These are phyloP conservation scores for Erpornis zantholeuca DNA, from an alignment of 2,113 vertebrate genomes.

Conservation along the genomic window DNA sequence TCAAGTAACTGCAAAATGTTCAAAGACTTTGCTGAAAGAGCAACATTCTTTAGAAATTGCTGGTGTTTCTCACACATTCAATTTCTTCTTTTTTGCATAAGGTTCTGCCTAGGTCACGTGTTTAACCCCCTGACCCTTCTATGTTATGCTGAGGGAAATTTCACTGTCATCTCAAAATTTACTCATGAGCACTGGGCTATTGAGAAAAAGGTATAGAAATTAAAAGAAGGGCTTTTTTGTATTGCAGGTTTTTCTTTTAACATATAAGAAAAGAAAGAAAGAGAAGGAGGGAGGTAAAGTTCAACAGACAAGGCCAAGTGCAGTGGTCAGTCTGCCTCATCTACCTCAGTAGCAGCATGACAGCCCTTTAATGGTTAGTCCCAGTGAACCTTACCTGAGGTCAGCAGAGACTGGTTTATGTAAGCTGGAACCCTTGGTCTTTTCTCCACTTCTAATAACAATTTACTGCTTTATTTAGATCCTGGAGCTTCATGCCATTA, in stretches of 20 bases:
- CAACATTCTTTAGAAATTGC: neutral
- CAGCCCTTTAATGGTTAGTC: neutral
- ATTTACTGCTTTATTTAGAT: neutral
- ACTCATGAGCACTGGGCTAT: neutral
- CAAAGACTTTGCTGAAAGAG: conserved; percentile 14
- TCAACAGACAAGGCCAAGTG: neutral
- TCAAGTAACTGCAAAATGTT: neutral
- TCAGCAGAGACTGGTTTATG: neutral
- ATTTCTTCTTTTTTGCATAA: neutral
- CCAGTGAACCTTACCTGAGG: neutral
- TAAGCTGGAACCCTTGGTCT: neutral
- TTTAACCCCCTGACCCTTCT: neutral
- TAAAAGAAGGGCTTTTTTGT: neutral
- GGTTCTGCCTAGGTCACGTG: neutral
- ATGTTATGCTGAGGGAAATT: neutral
- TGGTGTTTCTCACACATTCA: neutral
- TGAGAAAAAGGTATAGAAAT: neutral
- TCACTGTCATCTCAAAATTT: neutral
- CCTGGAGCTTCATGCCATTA: neutral
- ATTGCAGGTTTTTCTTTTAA: neutral
- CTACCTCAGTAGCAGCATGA: neutral
- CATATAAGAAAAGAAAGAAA: neutral
- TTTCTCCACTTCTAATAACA: neutral
- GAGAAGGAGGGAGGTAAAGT: neutral
- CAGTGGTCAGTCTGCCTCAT: neutral